Evolutionary conservation across 2,888 invertebrate species (phyloP).

Genomic region (Parochlus steinenii): DNA sequence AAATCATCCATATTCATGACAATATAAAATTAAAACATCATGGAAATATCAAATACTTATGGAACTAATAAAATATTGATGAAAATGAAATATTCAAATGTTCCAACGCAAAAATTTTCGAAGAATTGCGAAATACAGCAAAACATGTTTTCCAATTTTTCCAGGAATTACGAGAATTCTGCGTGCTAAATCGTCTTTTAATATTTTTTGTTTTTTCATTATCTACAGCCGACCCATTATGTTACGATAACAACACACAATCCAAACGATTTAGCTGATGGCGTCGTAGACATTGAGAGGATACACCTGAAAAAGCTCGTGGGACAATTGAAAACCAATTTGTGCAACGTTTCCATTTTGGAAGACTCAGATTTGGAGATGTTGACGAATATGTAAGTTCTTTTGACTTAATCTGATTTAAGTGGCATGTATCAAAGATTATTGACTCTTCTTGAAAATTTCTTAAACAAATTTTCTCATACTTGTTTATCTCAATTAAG

Average conservation of each 20-base stretch:
- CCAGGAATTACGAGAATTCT: not conserved
- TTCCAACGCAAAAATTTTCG: too few species aligned
- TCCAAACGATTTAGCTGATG: constrained; percentile 34
- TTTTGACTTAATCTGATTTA: too few species aligned
- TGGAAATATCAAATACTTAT: not conserved
- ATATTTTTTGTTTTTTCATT: constrained; percentile 14
- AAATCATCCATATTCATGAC: not conserved
- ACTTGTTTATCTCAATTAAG: too few species aligned
- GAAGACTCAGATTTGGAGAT: constrained; percentile 72
- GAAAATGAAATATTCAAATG: too few species aligned
- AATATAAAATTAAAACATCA: not conserved
- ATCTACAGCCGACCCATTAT: constrained; percentile 26
- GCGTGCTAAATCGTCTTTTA: not conserved
- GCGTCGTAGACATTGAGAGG: constrained; percentile 34
- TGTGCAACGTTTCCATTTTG: constrained; percentile 68
- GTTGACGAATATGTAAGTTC: constrained; percentile 75
- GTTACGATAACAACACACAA: constrained; percentile 33
- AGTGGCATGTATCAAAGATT: too few species aligned
- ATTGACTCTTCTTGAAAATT: too few species aligned
- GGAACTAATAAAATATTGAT: not conserved
- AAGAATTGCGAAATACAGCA: too few species aligned
- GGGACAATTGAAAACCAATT: constrained; percentile 58
- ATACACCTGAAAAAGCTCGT: constrained; percentile 52
- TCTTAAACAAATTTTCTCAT: too few species aligned
- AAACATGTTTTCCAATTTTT: not conserved